Evolutionary conservation across 1,140 invertebrate species (phyloP).

Genomic region (Calliphora vicina): DNA sequence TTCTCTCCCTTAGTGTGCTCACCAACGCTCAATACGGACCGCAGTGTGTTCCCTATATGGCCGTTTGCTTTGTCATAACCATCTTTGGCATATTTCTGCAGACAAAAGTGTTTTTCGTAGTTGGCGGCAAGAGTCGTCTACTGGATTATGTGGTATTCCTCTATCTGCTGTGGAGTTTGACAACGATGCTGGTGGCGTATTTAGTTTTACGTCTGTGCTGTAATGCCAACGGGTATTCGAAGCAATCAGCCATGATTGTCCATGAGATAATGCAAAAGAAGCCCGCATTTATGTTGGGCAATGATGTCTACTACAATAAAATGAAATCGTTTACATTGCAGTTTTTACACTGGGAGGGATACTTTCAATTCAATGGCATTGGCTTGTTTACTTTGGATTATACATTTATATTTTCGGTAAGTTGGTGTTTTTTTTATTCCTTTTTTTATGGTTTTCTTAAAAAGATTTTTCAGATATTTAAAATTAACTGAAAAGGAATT

Average conservation of each 20-base stretch:
- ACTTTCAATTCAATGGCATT: conserved; percentile 61
- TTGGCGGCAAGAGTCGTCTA: conserved; percentile 50
- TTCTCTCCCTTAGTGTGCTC: conserved; percentile 54
- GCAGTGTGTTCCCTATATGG: conserved; percentile 60
- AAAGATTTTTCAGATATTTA: background rate
- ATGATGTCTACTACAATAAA: conserved; percentile 61
- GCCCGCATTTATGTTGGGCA: conserved; percentile 59
- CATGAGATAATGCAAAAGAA: conserved; percentile 64
- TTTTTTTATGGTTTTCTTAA: background rate
- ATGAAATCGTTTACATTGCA: conserved; percentile 63
- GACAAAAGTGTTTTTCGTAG: conserved; percentile 60
- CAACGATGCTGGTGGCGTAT: conserved; percentile 59
- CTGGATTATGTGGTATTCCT: conserved; percentile 54
- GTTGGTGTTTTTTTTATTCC: background rate
- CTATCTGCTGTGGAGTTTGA: conserved; percentile 58
- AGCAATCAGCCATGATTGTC: conserved; percentile 61
- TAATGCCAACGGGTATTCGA: conserved; percentile 58
- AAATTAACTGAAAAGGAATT: background rate
- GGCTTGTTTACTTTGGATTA: conserved; percentile 60
- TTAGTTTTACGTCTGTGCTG: conserved; percentile 57
- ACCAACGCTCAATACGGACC: conserved; percentile 58
- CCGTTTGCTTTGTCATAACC: conserved; percentile 57
- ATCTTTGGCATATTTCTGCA: conserved; percentile 61
- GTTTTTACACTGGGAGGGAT: conserved; percentile 60
- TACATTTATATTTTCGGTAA: conserved; percentile 62